phyloP scores from a whole-genome alignment of 2,888 invertebrate species.

The Caenorhabditis auriculariae region DNA sequence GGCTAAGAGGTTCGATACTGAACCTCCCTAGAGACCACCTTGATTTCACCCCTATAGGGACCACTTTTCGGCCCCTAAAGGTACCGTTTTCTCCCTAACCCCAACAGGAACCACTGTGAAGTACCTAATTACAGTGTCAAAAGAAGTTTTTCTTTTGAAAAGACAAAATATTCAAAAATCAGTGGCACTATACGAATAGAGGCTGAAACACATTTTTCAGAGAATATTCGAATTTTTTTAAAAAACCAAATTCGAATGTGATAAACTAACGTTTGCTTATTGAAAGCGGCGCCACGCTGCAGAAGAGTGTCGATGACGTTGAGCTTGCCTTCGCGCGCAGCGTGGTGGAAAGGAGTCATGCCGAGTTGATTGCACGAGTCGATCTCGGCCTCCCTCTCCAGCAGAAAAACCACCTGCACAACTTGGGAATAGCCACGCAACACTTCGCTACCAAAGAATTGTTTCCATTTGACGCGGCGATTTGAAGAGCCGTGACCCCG shows the following conservation, averaged over 20 bases:
- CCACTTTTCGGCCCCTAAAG: no score
- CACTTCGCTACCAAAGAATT: constrained; percentile 48
- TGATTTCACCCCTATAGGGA: no score
- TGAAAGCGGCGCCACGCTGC: constrained; percentile 49
- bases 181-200: no score
- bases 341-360: constrained; percentile 56
- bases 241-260: no score
- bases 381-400: constrained; percentile 50
- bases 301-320: constrained; percentile 50
- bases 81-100: no score
- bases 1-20: no score
- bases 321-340: constrained; percentile 54
- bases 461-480: constrained; percentile 55
- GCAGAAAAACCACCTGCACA: constrained; percentile 37
- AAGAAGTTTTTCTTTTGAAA: no score
- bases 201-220: neutral
- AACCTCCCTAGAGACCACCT: no score
- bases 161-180: no score
- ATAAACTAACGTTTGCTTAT: constrained; percentile 32
- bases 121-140: no score
- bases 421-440: constrained; percentile 6
- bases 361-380: constrained; percentile 48
- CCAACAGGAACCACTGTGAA: no score
- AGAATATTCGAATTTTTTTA: neutral
- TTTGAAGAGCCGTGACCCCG: constrained; percentile 54